Conservation (phyloP, 1,140 invertebrate species). For the Bombyx mori region ASM3026992v2 NC_085120.1:7576501-7577000, state of each 20-base stretch:
- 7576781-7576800: slow-evolving; percentile 68
- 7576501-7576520: too few relatives aligned
- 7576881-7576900: too few relatives aligned
- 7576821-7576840: slow-evolving; percentile 82
- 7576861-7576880: slow-evolving; percentile 74
- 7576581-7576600: too few relatives aligned
- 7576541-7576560: too few relatives aligned
- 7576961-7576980: too few relatives aligned
- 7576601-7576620: too few relatives aligned
- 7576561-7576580: too few relatives aligned
- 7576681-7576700: slow-evolving; percentile 73
- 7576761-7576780: slow-evolving; percentile 64
- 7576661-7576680: slow-evolving; percentile 41
- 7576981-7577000: too few relatives aligned
- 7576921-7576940: too few relatives aligned
- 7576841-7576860: slow-evolving; percentile 83
- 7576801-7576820: slow-evolving; percentile 85
- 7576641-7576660: not conserved
- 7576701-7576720: slow-evolving; percentile 72
- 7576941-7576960: too few relatives aligned
- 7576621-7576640: not conserved
- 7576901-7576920: too few relatives aligned
- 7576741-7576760: slow-evolving; percentile 74
- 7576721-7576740: slow-evolving; percentile 75
- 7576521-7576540: too few relatives aligned